Evolutionary conservation across 2,888 invertebrate genomes (phyloP), one percentile per base, ranked within the genome.

Genomic region (Argyresthia goedartella): DNA sequence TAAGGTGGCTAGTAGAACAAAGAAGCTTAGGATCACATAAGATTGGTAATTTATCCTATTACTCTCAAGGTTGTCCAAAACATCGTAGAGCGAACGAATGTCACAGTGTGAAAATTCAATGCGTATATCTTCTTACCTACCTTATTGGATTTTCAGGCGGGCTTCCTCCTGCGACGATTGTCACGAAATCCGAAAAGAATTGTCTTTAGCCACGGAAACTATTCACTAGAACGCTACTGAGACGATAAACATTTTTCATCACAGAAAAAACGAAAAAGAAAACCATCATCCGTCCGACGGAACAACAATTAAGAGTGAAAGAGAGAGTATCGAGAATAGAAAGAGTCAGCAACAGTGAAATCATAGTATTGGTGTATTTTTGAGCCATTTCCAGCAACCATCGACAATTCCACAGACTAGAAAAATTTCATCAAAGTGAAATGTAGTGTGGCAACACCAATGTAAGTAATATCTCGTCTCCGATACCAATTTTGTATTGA

Each of bases 101-200:
- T 76, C 81, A 81, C 62, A 65, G 60, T 54, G 55, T 59, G 61
- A 62, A 72, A 71, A 64, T 62, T 64, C 59, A 74, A 71, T 81
- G 80, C 84, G 84, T 73, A 84, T 71, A 65, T 62, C 61, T 61
- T 60, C 79, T 72, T 66, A 85, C 84, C 82, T 66, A 85, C 84
- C 84, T 65, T 61, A 52, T 51, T 53, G 55, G 57, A 61, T 56
- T 57, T 56, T 57, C 54, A 53, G 57, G 56, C 59, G 52, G 55
- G 14, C 9, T 15, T 43, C n/a, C 35, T 44, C 34, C 25, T 15
- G 16, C 54, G 58, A 60, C 55, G 59, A 55, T 55, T 50, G 58
- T 67, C 69, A 67, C 65, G 63, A 65, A 73, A 72, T 75, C 71
- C 72, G 73, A 66, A 58, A 60, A 59, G 60, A 56, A 52, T 60